Evolutionary conservation across 2,888 invertebrate species (phyloP).

Genomic region (Auanema freiburgensis): DNA sequence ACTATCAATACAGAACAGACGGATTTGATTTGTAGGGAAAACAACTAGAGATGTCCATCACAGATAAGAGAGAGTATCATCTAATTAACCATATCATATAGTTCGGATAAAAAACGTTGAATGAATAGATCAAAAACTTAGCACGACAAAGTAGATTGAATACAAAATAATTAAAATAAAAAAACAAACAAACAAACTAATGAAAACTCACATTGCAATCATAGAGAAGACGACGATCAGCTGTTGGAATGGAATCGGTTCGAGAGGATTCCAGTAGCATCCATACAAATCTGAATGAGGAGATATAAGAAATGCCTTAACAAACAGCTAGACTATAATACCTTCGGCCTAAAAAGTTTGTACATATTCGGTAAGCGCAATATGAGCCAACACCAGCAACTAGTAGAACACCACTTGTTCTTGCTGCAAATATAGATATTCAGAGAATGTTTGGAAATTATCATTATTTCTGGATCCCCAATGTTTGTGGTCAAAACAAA

Average conservation of each 20-base stretch:
- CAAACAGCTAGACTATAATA: constrained; percentile 5
- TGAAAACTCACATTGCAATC: constrained; percentile 19
- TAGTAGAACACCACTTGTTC: constrained; percentile 58
- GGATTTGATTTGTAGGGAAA: too few relatives aligned
- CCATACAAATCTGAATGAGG: constrained; percentile 46
- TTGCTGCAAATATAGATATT: constrained; percentile 53
- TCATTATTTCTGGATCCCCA: too few relatives aligned
- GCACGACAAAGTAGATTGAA: background rate
- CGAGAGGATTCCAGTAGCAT: constrained; percentile 53
- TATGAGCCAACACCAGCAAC: constrained; percentile 63
- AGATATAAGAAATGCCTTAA: background rate
- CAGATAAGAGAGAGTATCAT: too few relatives aligned
- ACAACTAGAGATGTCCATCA: too few relatives aligned
- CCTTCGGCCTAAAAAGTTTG: constrained; percentile 36
- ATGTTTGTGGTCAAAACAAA: too few relatives aligned
- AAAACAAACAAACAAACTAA: constrained; percentile 2
- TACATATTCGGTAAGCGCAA: constrained; percentile 58
- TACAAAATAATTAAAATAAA: background rate
- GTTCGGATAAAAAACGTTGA: too few relatives aligned
- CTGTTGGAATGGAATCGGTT: constrained; percentile 49
- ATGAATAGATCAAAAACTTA: too few relatives aligned
- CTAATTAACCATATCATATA: too few relatives aligned
- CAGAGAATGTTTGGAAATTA: too few relatives aligned
- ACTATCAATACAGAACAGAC: too few relatives aligned
- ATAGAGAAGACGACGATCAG: constrained; percentile 53